A percentile compares a stretch with the other conserved stretches of the same genome.
phyloP scores from a whole-genome alignment of 2,797 vertebrate genomes.

The Furcifer pardalis region DNA sequence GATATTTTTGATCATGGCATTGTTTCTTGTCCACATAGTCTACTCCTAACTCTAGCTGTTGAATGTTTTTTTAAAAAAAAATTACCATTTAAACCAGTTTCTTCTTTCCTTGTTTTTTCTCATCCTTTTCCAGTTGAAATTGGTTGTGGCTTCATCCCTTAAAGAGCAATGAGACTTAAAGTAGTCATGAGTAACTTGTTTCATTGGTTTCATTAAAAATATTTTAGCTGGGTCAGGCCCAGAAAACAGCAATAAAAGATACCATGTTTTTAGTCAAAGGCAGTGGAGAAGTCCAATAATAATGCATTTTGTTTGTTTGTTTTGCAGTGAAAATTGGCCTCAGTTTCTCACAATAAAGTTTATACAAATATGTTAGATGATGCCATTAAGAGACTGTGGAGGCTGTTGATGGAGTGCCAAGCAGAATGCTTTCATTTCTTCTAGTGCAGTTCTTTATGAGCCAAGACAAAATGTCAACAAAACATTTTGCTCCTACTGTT shows the following conservation, averaged over 20 bases:
- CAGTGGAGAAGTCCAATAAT: background rate
- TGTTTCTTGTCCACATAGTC: background rate
- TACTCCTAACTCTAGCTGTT: background rate
- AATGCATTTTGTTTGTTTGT: background rate
- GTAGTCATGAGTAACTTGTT: background rate
- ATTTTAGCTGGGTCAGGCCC: background rate
- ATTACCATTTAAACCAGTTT: background rate
- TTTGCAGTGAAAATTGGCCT: background rate
- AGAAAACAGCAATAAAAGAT: background rate
- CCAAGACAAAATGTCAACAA: background rate
- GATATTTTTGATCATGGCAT: background rate
- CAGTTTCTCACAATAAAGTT: conserved; percentile 1
- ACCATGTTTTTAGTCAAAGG: background rate
- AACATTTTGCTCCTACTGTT: background rate
- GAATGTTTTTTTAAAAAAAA: background rate
- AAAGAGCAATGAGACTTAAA: background rate
- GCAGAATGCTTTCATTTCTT: conserved; percentile 7
- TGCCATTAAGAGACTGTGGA: background rate
- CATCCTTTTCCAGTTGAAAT: background rate
- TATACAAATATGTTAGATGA: conserved; percentile 18
- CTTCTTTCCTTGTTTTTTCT: background rate
- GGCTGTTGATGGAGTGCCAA: conserved; percentile 1
- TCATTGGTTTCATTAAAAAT: background rate
- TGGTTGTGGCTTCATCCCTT: background rate
- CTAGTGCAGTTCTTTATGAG: conserved; percentile 1